phyloP scores from a whole-genome alignment of 1,140 invertebrate genomes.

The Bemisia tabaci region DNA sequence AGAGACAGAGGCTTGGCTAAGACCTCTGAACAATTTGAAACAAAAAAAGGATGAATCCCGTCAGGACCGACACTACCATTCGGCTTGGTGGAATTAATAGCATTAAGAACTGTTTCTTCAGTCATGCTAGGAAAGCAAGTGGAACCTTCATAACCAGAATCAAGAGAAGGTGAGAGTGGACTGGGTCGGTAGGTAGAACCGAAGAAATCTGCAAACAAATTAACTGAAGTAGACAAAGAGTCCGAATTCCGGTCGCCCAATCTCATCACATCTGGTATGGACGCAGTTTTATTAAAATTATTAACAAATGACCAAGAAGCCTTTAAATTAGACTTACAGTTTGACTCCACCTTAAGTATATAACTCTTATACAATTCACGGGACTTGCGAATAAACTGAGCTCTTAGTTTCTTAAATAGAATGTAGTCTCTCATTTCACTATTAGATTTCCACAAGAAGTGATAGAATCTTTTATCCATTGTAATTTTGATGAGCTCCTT shows the following conservation, averaged over 20 bases:
- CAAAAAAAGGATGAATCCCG: background rate
- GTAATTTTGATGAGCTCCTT: too few species aligned
- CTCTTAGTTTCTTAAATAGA: background rate
- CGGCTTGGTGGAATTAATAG: background rate
- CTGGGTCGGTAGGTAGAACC: background rate
- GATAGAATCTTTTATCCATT: too few species aligned
- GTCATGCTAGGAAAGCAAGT: background rate
- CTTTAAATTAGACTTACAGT: background rate
- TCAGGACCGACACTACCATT: background rate
- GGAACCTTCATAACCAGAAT: background rate
- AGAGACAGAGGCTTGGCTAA: background rate
- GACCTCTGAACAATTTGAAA: background rate
- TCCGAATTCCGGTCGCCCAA: background rate
- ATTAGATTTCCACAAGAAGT: too few species aligned
- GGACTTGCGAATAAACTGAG: background rate
- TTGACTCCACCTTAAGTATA: background rate
- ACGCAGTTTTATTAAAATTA: slow-evolving; percentile 2
- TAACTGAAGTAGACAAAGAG: background rate
- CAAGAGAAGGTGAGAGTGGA: background rate
- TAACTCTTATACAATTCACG: background rate
- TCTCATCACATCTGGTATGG: background rate
- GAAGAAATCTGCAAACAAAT: background rate
- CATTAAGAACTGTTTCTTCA: background rate
- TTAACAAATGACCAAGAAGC: slow-evolving; percentile 5
- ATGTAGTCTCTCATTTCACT: background rate